Conservation (phyloP, 2,888 invertebrate species). For the Microdon myrmicae region DNA sequence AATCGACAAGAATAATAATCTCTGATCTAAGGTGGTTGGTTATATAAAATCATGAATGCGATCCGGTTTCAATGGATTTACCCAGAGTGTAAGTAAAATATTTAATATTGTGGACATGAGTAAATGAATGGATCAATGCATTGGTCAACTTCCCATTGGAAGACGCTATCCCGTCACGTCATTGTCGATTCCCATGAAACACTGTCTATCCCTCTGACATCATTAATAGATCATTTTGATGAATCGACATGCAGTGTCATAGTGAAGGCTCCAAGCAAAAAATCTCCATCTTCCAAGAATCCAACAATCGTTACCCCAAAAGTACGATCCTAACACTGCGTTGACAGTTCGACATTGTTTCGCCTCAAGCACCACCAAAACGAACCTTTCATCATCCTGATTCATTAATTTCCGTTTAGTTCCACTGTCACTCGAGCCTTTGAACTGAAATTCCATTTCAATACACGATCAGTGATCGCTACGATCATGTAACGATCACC, state of each 20-base stretch:
- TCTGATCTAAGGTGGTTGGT: too few species aligned
- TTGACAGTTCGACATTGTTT: constrained; percentile 42
- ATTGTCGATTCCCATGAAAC: constrained; percentile 15
- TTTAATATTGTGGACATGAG: neutral
- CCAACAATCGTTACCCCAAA: constrained; percentile 12
- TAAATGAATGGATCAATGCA: neutral
- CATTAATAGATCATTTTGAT: constrained; percentile 40
- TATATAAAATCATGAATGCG: too few species aligned
- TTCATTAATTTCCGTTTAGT: constrained; percentile 52
- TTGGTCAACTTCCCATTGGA: too few species aligned
- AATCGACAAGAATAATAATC: too few species aligned
- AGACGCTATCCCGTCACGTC: too few species aligned
- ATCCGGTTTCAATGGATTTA: too few species aligned
- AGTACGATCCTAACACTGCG: constrained; percentile 14
- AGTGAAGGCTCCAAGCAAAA: constrained; percentile 3
- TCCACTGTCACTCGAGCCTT: constrained; percentile 41
- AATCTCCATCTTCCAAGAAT: constrained; percentile 30
- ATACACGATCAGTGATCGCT: constrained; percentile 24
- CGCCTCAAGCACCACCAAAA: constrained; percentile 6
- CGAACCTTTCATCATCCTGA: constrained; percentile 38
- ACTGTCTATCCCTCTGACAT: constrained; percentile 18
- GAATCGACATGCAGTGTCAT: constrained; percentile 29
- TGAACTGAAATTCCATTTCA: constrained; percentile 10
- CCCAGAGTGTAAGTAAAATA: neutral
- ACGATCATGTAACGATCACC: constrained; percentile 6